A percentile compares a stretch with the other conserved stretches of the same genome.
Conservation (phyloP, 2,888 invertebrate species). For the Pterostichus madidus region DNA sequence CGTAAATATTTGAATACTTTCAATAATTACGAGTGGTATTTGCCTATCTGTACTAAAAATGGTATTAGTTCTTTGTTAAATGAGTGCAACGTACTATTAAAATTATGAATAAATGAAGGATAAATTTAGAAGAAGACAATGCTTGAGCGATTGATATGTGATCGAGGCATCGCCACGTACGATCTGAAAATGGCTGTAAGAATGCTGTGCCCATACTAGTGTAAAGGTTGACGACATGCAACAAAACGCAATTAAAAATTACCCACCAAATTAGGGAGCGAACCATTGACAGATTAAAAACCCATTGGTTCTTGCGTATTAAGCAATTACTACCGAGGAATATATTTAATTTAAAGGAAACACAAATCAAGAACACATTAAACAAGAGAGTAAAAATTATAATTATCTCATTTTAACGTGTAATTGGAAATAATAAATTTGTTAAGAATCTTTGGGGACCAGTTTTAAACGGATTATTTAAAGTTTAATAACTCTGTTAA, state of each 20-base stretch:
- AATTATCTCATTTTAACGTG: conserved; percentile 48
- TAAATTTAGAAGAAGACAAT: neutral
- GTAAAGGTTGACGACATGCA: conserved; percentile 23
- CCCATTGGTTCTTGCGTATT: too few relatives aligned
- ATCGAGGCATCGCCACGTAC: neutral
- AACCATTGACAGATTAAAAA: neutral
- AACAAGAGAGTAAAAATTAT: conserved; percentile 31
- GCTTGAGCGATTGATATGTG: neutral
- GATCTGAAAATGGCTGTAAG: neutral
- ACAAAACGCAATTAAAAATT: conserved; percentile 31
- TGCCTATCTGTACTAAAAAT: too few relatives aligned
- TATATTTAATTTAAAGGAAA: conserved; percentile 17
- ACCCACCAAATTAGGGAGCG: neutral
- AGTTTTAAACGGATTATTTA: conserved; percentile 19
- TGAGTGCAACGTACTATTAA: neutral
- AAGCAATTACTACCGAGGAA: neutral
- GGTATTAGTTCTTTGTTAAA: neutral
- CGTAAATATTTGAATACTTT: too few relatives aligned
- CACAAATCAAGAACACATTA: conserved; percentile 38
- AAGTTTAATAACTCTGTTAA: conserved; percentile 42
- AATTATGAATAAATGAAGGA: too few relatives aligned
- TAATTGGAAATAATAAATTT: conserved; percentile 47
- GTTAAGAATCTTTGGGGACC: conserved; percentile 19
- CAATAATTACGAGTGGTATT: too few relatives aligned
- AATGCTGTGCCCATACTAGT: neutral